A percentile compares a stretch with the other conserved stretches of the same genome.
Evolutionary conservation across 1,140 invertebrate species (phyloP).

Genomic region (Drosophila pseudoobscura): DNA sequence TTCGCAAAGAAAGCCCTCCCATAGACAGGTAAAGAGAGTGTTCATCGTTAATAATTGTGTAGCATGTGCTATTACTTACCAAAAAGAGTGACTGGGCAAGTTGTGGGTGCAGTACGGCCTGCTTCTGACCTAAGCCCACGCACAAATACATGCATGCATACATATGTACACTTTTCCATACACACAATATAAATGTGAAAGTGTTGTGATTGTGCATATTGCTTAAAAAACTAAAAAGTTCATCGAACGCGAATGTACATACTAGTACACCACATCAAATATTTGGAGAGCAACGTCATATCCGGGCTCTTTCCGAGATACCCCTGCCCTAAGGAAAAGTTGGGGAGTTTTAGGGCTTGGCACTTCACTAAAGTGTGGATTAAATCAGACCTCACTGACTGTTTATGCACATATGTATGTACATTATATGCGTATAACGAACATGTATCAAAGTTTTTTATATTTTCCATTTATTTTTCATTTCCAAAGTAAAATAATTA

Average conservation of each 20-base stretch:
- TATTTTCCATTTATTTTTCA: no score
- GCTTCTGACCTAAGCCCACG: conserved; percentile 71
- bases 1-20: conserved; percentile 34
- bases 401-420: no score
- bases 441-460: no score
- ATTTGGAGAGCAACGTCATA: conserved; percentile 8
- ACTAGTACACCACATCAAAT: background rate
- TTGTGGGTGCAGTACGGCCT: background rate
- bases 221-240: conserved; percentile 37
- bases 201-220: conserved; percentile 65
- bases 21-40: conserved; percentile 45
- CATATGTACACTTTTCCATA: conserved; percentile 16
- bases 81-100: background rate
- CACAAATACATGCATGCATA: conserved; percentile 33
- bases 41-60: background rate
- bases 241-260: conserved; percentile 16
- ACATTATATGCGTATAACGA: no score
- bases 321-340: no score
- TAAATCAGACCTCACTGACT: no score
- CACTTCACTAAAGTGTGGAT: no score
- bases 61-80: background rate
- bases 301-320: background rate
- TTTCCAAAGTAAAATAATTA: no score
- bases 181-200: conserved; percentile 65
- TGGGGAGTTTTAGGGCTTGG: no score